Evolutionary conservation across 2,888 invertebrate genomes (phyloP).

Genomic region (Aquatica leii): DNA sequence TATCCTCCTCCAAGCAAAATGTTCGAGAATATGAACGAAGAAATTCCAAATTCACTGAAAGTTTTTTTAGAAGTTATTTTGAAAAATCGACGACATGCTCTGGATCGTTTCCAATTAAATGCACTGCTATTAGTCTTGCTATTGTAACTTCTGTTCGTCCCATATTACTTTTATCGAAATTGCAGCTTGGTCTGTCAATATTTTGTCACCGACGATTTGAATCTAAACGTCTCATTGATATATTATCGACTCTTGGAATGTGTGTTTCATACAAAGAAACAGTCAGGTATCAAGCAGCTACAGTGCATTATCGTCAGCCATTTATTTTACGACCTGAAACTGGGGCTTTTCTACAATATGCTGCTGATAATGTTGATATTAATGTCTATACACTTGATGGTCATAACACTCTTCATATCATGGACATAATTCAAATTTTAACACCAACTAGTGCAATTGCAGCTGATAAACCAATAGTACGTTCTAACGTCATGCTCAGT

Average conservation of each 20-base stretch:
- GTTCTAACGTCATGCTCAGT: neutral
- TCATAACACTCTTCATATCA: neutral
- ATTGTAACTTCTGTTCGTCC: neutral
- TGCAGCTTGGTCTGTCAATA: neutral
- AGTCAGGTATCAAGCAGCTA: neutral
- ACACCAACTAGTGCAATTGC: neutral
- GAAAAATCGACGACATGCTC: no score
- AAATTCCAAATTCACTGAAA: neutral
- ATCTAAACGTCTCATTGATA: neutral
- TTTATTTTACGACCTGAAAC: neutral
- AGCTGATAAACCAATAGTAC: neutral
- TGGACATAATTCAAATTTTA: neutral
- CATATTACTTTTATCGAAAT: neutral
- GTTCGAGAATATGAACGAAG: neutral
- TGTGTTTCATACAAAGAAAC: neutral
- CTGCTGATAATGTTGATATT: no score
- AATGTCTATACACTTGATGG: neutral
- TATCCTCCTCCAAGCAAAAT: conserved; percentile 6
- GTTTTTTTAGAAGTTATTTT: no score
- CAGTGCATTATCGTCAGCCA: neutral
- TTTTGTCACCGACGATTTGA: neutral
- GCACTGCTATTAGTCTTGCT: neutral
- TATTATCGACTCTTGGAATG: neutral
- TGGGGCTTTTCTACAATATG: neutral
- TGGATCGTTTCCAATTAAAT: neutral